Evolutionary conservation across 2,888 invertebrate species (phyloP), one percentile per base, ranked within the genome.

Genomic region (Epinotia ramella): DNA sequence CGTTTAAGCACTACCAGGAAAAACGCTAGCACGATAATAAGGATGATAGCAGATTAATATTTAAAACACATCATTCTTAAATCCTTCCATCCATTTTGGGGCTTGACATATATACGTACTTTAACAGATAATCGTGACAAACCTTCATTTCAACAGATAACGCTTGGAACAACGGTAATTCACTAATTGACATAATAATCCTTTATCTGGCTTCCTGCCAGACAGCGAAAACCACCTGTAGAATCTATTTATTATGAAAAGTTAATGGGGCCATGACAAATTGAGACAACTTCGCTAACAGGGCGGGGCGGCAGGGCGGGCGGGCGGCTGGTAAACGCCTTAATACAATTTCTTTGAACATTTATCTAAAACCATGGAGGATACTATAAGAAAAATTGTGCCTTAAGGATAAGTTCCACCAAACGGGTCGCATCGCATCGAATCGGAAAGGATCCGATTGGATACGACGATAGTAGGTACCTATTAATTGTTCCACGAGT

Each of bases 271-370:
- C 60, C 64, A 67, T 78, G 79, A 79, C 77, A 80, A 78, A 80
- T 79, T 79, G 79, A 71, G 77, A 78, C 71, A 77, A 77, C 79
- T 80, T 80, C 70, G 77, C 76, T 62, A 64, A 64, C 73, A 71
- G 49, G 68, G 74, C 40, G 18, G 53, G 56, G 65, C 57, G 24
- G 57, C 24, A 64, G 12, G 16, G 56, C 59, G 71, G 62, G n/a
- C 65, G 59, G 46, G 72, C 65, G 64, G 67, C 53, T 53, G 57
- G 33, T 57, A 71, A 71, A 56, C 65, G 46, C 28, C 46, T 44
- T 16, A 7, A 24, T 20, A 7, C 13, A 57, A n/a, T 66, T 67
- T 53, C n/a, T 53, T 44, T 7, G 4, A 12, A n/a, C 9, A 57
- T 59, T 68, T 20, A 6, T 7, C 20, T 64, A 40, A 40, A 40